Percentiles rank a stretch among this genome's conserved stretches.
These are phyloP conservation scores for Tinamus major DNA, from an alignment of 2,797 vertebrate species.

Conservation along the genomic window DNA sequence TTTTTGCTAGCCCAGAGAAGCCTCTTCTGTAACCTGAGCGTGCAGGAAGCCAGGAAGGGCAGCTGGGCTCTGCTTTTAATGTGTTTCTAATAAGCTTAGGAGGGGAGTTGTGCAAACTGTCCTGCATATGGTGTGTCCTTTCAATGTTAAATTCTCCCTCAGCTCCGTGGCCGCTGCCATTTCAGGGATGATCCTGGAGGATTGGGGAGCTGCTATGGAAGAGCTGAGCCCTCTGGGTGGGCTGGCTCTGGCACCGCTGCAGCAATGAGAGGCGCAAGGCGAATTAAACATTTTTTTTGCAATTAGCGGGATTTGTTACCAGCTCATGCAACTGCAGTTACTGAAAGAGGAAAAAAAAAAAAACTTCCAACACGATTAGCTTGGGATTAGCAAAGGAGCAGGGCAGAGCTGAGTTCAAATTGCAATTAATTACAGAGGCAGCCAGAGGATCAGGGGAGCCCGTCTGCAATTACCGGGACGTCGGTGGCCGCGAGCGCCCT, in stretches of 20 bases:
- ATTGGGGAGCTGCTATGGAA: neutral
- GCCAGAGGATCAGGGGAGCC: neutral
- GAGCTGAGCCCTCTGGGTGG: neutral
- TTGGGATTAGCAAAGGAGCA: conserved; percentile 45
- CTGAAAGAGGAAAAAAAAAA: neutral
- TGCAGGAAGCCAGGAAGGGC: neutral
- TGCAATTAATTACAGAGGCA: conserved; percentile 51
- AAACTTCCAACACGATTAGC: conserved; percentile 36
- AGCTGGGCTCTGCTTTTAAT: conserved; percentile 51
- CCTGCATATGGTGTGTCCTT: neutral
- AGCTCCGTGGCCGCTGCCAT: rapidly evolving
- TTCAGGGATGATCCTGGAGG: neutral
- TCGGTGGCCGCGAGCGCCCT: rapidly evolving
- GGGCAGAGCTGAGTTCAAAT: conserved; percentile 52
- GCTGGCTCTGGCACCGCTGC: neutral
- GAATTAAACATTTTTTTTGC: neutral
- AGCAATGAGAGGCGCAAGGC: neutral
- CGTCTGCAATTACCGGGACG: neutral
- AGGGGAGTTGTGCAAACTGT: neutral
- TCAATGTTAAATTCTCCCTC: neutral
- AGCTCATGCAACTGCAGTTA: neutral
- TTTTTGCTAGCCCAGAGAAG: neutral
- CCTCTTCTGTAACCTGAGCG: neutral
- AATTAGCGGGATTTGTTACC: conserved; percentile 41
- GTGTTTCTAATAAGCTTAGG: conserved; percentile 49